phyloP scores from a whole-genome alignment of 2,797 vertebrate species.

The Acomys russatus region DNA sequence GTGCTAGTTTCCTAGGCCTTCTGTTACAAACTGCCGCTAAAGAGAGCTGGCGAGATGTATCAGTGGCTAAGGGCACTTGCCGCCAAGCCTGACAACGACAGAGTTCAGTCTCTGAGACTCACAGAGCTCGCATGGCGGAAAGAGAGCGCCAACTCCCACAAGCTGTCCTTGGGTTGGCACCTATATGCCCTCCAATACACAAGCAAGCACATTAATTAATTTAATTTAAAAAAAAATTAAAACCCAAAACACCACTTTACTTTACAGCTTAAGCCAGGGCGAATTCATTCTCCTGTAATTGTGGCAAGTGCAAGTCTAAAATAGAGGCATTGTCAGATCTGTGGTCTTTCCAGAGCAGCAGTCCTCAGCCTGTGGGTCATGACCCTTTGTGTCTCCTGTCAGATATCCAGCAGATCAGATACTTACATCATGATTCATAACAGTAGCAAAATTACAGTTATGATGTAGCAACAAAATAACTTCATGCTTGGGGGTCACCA shows the following conservation, averaged over 20 bases:
- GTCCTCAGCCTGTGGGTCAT: neutral
- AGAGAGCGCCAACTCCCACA: neutral
- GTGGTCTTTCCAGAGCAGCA: neutral
- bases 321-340: neutral
- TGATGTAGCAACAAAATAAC: neutral
- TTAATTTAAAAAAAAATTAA: neutral
- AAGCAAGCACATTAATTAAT: neutral
- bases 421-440: neutral
- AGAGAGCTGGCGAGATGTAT: neutral
- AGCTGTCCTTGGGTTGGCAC: neutral
- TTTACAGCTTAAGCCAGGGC: neutral
- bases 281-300: neutral
- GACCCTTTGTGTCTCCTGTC: neutral
- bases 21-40: neutral
- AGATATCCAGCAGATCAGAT: neutral
- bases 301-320: neutral
- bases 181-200: neutral
- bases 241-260: neutral
- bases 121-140: neutral
- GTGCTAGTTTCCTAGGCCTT: neutral
- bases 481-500: neutral
- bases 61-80: too few relatives aligned
- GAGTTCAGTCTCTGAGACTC: neutral
- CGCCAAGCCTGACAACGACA: neutral
- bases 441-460: neutral